phyloP scores from a whole-genome alignment of 2,888 invertebrate genomes.

The Drosophila conformis region DNA sequence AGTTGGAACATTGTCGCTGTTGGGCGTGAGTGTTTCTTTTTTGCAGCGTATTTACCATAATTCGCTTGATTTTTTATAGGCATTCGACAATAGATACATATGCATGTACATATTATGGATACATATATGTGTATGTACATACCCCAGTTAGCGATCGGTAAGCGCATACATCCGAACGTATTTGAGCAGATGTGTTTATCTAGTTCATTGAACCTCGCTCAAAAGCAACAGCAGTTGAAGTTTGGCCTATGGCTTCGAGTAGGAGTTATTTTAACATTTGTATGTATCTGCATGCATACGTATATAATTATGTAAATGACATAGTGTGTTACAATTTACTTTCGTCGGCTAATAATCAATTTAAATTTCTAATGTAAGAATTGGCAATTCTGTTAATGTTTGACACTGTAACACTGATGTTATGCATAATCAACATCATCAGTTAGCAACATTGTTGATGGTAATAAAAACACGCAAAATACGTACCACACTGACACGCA shows the following conservation, averaged over 20 bases:
- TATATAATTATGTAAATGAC: background rate
- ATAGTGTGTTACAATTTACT: background rate
- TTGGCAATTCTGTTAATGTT: background rate
- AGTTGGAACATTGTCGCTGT: conserved; percentile 27
- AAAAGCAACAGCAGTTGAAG: conserved; percentile 24
- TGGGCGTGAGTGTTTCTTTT: conserved; percentile 60
- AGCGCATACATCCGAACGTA: conserved; percentile 28
- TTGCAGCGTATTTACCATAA: conserved; percentile 66
- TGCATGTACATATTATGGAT: conserved; percentile 1
- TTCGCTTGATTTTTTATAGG: conserved; percentile 64
- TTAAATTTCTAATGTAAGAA: background rate
- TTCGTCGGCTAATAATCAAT: background rate
- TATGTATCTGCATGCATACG: background rate
- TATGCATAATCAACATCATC: background rate
- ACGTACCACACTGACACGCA: conserved; percentile 27
- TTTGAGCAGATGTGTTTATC: conserved; percentile 67
- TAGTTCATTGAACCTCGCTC: conserved; percentile 59
- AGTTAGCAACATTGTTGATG: conserved; percentile 50
- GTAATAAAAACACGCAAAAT: conserved; percentile 32
- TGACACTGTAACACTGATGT: conserved; percentile 3
- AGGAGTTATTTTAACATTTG: background rate
- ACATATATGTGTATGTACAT: conserved; percentile 10
- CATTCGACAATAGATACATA: conserved; percentile 36
- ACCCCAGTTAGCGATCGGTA: conserved; percentile 56
- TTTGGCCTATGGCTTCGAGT: conserved; percentile 14